Conservation (phyloP, 2,888 invertebrate species). For the Aphodius granarius region DNA sequence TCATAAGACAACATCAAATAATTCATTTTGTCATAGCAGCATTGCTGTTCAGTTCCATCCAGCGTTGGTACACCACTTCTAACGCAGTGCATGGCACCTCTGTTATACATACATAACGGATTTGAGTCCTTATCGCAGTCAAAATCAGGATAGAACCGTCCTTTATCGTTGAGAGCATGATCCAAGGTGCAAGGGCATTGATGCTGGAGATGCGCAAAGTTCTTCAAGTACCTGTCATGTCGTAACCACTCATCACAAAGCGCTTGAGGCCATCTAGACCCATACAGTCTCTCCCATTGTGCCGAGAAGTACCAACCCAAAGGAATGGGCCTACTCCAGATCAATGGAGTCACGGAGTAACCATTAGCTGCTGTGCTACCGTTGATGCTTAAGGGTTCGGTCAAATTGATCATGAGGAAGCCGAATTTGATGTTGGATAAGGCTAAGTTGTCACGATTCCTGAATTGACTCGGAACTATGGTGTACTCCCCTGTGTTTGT, state of each 20-base stretch:
- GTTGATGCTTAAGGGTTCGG: slow-evolving; percentile 63
- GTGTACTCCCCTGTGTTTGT: slow-evolving; percentile 64
- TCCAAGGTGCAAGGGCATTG: slow-evolving; percentile 91
- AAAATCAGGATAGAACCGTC: slow-evolving; percentile 87
- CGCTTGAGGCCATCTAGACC: slow-evolving; percentile 77
- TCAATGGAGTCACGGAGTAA: slow-evolving; percentile 53
- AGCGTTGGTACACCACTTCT: slow-evolving; percentile 90
- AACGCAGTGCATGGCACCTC: slow-evolving; percentile 91
- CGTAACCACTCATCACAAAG: slow-evolving; percentile 91
- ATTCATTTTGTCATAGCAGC: slow-evolving; percentile 93
- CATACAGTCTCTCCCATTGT: slow-evolving; percentile 84
- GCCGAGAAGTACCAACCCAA: slow-evolving; percentile 90
- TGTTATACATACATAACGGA: slow-evolving; percentile 84
- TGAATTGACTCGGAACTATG: slow-evolving; percentile 73
- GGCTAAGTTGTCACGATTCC: slow-evolving; percentile 68
- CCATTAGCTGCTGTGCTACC: slow-evolving; percentile 42
- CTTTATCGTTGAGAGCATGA: slow-evolving; percentile 90
- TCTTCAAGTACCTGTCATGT: slow-evolving; percentile 78
- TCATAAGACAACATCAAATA: slow-evolving; percentile 94
- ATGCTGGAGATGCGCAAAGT: slow-evolving; percentile 81
- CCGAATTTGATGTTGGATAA: slow-evolving; percentile 80
- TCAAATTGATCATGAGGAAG: slow-evolving; percentile 84
- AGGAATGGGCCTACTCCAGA: slow-evolving; percentile 93
- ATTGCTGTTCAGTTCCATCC: slow-evolving; percentile 94
- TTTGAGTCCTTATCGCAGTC: slow-evolving; percentile 92